phyloP scores from a whole-genome alignment of 2,113 vertebrate genomes.

The Elachura formosa region DNA sequence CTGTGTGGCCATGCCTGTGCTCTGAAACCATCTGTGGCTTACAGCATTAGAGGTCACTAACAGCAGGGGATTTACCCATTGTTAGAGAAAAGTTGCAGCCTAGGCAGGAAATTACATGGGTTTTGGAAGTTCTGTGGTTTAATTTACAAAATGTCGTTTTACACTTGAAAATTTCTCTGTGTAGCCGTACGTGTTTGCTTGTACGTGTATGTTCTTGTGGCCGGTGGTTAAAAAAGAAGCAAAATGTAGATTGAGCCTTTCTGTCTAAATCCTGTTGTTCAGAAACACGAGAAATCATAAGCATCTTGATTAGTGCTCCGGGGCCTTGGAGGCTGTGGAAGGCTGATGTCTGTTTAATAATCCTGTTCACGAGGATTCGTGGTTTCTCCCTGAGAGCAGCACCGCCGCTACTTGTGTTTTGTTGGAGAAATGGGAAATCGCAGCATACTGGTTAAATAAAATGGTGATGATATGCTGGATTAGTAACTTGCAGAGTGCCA shows the following conservation, averaged over 20 bases:
- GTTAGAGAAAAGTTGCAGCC: not conserved
- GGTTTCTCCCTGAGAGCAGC: not conserved
- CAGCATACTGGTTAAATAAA: not conserved
- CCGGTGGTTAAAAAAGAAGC: accelerated
- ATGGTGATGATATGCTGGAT: not conserved
- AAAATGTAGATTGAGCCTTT: not conserved
- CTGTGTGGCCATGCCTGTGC: no score
- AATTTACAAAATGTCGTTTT: not conserved
- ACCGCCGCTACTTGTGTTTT: not conserved
- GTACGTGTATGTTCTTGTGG: accelerated
- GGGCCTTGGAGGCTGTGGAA: not conserved
- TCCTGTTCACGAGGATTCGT: not conserved
- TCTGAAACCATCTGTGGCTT: not conserved
- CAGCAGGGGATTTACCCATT: not conserved
- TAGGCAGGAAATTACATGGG: not conserved
- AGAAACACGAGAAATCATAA: not conserved
- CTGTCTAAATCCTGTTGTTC: not conserved
- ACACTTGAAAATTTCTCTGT: not conserved
- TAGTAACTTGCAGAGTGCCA: not conserved
- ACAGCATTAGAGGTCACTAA: not conserved
- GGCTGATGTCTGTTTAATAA: not conserved
- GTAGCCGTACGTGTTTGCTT: not conserved
- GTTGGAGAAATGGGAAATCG: not conserved
- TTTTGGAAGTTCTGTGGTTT: not conserved
- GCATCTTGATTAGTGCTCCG: not conserved